A percentile compares a stretch with the other conserved stretches of the same genome.
These are phyloP conservation scores for Thamnaconus septentrionalis DNA, from an alignment of 2,113 vertebrate genomes.

Conservation along the genomic window DNA sequence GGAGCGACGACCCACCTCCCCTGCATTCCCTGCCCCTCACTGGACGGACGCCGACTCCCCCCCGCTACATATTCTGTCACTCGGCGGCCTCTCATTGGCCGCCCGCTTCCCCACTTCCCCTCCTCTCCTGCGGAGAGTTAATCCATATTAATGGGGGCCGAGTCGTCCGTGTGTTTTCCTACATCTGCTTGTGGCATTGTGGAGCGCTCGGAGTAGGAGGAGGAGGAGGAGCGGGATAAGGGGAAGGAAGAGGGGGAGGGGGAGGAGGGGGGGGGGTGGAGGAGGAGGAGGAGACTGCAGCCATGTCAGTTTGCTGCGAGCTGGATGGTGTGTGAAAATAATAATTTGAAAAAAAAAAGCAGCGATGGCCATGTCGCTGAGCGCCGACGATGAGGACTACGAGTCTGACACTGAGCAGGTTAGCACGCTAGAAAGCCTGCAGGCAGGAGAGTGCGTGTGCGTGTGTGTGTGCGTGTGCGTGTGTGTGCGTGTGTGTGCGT, in stretches of 20 bases:
- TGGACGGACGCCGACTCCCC: conserved; percentile 38
- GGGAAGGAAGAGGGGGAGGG: conserved; percentile 71
- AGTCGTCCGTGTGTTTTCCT: conserved; percentile 68
- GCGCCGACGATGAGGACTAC: conserved; percentile 91
- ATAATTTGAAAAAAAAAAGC: conserved; percentile 42
- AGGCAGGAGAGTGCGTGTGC: conserved; percentile 60
- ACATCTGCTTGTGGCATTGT: conserved; percentile 78
- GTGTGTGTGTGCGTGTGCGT: conserved; percentile 37
- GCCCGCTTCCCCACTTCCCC: conserved; percentile 7
- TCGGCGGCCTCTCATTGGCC: conserved; percentile 57
- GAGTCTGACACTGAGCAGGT: conserved; percentile 90
- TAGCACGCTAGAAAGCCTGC: conserved; percentile 59
- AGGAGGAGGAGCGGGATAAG: conserved; percentile 69
- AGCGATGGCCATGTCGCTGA: conserved; percentile 92
- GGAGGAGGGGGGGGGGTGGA: conserved; percentile 51
- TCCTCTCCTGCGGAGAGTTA: conserved; percentile 37
- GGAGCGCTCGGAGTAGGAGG: conserved; percentile 69
- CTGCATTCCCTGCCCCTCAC: conserved; percentile 65
- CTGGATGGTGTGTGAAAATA: conserved; percentile 79
- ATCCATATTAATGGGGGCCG: conserved; percentile 71
- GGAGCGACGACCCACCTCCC: conserved; percentile 69
- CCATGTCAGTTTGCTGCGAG: conserved; percentile 84
- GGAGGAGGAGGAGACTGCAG: conserved; percentile 74
- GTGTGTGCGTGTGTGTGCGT: conserved; percentile 61
- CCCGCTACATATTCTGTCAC: conserved; percentile 42